These are phyloP conservation scores for Pelecanus crispus DNA, from an alignment of 2,113 vertebrate genomes.

Conservation along the genomic window DNA sequence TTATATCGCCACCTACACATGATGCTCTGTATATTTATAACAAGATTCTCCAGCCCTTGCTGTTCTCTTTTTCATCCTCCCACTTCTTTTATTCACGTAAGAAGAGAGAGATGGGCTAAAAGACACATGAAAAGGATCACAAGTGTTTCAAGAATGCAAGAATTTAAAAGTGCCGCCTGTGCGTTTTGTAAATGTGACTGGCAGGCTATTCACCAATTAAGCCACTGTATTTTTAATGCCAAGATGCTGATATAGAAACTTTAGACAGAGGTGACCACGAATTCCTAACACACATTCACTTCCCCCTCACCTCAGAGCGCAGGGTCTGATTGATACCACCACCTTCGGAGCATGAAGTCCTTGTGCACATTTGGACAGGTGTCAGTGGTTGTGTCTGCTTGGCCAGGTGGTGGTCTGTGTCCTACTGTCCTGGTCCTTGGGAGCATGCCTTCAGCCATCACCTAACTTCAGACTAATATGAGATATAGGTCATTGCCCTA, in stretches of 20 bases:
- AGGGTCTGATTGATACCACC: neutral
- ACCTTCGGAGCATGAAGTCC: neutral
- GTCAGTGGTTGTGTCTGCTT: neutral
- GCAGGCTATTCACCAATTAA: neutral
- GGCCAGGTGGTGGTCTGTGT: neutral
- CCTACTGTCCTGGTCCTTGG: rapidly evolving
- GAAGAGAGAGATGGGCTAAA: neutral
- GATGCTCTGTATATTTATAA: slow-evolving; percentile 44
- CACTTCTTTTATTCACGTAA: slow-evolving; percentile 44
- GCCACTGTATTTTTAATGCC: neutral
- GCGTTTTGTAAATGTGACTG: neutral
- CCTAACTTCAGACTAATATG: rapidly evolving
- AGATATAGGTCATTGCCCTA: rapidly evolving
- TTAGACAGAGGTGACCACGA: neutral
- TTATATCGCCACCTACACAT: slow-evolving; percentile 50
- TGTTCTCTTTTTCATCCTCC: slow-evolving; percentile 57
- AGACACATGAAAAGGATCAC: neutral
- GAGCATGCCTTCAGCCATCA: neutral
- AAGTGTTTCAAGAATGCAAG: neutral
- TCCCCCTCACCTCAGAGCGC: neutral
- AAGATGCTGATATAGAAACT: neutral
- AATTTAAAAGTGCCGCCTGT: neutral
- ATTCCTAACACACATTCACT: neutral
- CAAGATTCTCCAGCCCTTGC: slow-evolving; percentile 7
- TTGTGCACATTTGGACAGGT: neutral